These are phyloP conservation scores for Melieria omissa DNA, from an alignment of 2,888 invertebrate genomes.

Conservation along the genomic window DNA sequence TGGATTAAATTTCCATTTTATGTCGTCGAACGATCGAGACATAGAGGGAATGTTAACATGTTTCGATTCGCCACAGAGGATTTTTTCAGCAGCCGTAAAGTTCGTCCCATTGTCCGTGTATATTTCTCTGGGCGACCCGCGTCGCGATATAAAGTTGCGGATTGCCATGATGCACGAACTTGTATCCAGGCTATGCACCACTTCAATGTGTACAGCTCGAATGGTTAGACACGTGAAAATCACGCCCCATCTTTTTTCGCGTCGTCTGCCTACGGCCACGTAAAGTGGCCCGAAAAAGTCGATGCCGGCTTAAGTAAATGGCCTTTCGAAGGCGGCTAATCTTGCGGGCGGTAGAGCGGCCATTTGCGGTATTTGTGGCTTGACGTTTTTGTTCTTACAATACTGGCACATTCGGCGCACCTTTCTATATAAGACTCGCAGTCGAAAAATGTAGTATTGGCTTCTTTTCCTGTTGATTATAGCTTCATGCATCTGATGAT, in stretches of 20 bases:
- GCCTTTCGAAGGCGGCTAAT: neutral
- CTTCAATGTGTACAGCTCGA: conserved; percentile 37
- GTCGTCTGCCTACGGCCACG: conserved; percentile 37
- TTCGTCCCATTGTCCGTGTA: conserved; percentile 14
- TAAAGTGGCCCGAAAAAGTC: conserved; percentile 38
- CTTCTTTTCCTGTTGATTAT: conserved; percentile 32
- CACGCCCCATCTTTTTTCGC: too few relatives aligned
- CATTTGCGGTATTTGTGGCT: conserved; percentile 21
- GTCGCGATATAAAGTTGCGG: conserved; percentile 43
- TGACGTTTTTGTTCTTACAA: conserved; percentile 6
- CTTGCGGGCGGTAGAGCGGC: conserved; percentile 8
- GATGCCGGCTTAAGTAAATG: conserved; percentile 18
- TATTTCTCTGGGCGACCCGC: neutral
- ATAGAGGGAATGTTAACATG: neutral
- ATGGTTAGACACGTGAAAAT: too few relatives aligned
- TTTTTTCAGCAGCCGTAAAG: conserved; percentile 19
- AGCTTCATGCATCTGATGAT: conserved; percentile 33
- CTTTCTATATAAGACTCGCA: conserved; percentile 38
- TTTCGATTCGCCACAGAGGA: conserved; percentile 3
- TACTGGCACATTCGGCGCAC: neutral
- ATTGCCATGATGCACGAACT: neutral
- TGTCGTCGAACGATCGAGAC: neutral
- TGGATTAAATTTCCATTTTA: neutral
- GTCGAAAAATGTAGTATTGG: conserved; percentile 28
- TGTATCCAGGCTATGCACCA: conserved; percentile 35